Percentiles rank a stretch among this genome's conserved stretches.
Evolutionary conservation across 2,113 vertebrate species (phyloP).

Genomic region (Thunnus maccoyii): DNA sequence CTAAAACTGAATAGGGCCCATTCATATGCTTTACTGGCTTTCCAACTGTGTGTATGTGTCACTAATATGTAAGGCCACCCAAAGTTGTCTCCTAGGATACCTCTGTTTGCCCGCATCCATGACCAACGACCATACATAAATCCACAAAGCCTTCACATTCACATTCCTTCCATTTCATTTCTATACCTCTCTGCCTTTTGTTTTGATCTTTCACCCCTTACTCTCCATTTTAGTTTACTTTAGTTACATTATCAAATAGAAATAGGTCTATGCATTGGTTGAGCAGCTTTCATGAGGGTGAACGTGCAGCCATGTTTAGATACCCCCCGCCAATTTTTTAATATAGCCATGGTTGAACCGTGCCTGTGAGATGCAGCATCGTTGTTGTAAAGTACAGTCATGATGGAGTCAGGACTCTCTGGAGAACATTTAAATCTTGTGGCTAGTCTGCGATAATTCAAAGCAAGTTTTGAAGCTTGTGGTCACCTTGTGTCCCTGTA

Average conservation of each 20-base stretch:
- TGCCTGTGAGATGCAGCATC: too few relatives aligned
- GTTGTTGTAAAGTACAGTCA: background rate
- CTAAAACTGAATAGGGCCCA: conserved; percentile 34
- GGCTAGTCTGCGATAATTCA: background rate
- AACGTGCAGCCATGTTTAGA: too few relatives aligned
- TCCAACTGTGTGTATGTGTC: conserved; percentile 37
- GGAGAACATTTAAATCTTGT: background rate
- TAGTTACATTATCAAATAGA: too few relatives aligned
- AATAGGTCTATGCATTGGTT: too few relatives aligned
- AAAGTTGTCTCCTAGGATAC: conserved; percentile 51
- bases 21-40: conserved; percentile 33
- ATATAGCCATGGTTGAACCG: too few relatives aligned
- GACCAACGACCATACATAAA: conserved; percentile 14
- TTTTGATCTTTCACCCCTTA: background rate
- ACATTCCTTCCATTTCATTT: conserved; percentile 38
- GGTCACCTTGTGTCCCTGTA: background rate
- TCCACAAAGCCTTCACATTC: conserved; percentile 23
- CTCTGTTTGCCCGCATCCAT: conserved; percentile 26
- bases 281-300: too few relatives aligned
- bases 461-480: background rate
- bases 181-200: conserved; percentile 23
- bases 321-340: too few relatives aligned
- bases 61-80: conserved; percentile 29
- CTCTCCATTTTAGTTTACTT: background rate
- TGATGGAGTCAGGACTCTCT: background rate